phyloP scores from a whole-genome alignment of 53 echinoderm and acorn worm species.

The Paracentrotus lividus region DNA sequence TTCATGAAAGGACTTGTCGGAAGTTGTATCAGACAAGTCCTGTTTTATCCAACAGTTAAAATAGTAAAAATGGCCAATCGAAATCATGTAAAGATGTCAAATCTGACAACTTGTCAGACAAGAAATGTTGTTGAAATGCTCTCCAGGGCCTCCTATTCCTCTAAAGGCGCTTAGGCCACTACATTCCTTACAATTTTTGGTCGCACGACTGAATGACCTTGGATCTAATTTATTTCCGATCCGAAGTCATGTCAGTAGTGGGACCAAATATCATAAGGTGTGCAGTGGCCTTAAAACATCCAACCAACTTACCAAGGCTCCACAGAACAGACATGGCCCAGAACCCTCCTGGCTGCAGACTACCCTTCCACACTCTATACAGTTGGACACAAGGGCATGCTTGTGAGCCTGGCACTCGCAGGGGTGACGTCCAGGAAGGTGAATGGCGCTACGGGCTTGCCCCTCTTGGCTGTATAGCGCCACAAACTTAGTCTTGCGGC shows the following conservation, averaged over 20 bases:
- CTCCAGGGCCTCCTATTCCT: conserved; percentile 84
- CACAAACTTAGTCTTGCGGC: conserved; percentile 92
- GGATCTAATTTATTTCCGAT: too few species aligned
- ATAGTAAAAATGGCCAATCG: too few species aligned
- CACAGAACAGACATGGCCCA: conserved; percentile 97
- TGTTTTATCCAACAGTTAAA: too few species aligned
- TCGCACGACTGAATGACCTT: too few species aligned
- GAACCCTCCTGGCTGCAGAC: conserved; percentile 97
- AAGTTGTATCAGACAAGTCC: too few species aligned
- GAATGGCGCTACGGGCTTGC: conserved; percentile 80
- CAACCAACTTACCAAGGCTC: conserved; percentile 76
- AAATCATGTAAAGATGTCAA: too few species aligned
- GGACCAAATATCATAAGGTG: too few species aligned
- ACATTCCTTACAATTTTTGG: too few species aligned
- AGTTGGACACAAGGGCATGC: conserved; percentile 91
- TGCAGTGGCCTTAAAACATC: not conserved
- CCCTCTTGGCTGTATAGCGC: conserved; percentile 95
- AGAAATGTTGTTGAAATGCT: too few species aligned
- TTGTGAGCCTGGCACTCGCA: conserved; percentile 98
- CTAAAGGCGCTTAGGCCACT: conserved; percentile 58
- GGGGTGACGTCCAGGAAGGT: conserved; percentile 88
- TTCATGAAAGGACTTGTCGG: too few species aligned
- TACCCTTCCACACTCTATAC: conserved; percentile 92
- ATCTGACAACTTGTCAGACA: too few species aligned
- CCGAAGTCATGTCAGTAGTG: too few species aligned